Evolutionary conservation across 1,140 invertebrate species (phyloP).

Genomic region (Ceratoteleas bidentatus): DNA sequence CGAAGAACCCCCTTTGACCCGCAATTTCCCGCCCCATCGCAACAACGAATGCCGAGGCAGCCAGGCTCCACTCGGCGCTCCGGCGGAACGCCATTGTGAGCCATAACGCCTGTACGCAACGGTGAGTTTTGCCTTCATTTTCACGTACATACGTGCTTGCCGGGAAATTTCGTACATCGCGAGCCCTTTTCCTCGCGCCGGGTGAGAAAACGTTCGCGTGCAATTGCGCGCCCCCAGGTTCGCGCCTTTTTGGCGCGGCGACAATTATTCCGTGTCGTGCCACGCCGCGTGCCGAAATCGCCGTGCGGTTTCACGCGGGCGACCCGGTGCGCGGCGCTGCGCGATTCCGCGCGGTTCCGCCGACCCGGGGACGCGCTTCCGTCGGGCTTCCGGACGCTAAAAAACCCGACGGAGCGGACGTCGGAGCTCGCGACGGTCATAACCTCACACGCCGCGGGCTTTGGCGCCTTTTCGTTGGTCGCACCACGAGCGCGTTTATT

Average conservation of each 20-base stretch:
- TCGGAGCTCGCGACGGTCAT: no score
- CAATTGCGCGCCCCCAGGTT: no score
- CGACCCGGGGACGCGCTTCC: neutral
- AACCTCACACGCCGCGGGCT: no score
- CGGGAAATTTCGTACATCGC: slow-evolving; percentile 81
- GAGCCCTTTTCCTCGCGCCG: slow-evolving; percentile 72
- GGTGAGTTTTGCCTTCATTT: slow-evolving; percentile 85
- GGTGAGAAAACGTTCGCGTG: slow-evolving; percentile 49
- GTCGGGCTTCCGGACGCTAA: neutral
- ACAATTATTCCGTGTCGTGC: slow-evolving; percentile 17
- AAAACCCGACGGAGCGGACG: no score
- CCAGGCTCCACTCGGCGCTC: slow-evolving; percentile 76
- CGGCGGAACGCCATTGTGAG: slow-evolving; percentile 89
- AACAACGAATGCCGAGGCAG: slow-evolving; percentile 66
- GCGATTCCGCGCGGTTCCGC: no score
- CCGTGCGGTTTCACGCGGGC: no score
- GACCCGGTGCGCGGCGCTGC: neutral
- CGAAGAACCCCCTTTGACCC: neutral
- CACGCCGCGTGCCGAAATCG: slow-evolving; percentile 25
- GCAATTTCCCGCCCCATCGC: neutral
- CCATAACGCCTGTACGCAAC: slow-evolving; percentile 86
- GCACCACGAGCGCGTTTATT: no score
- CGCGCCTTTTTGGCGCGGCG: slow-evolving; percentile 70
- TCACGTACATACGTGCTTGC: slow-evolving; percentile 85
- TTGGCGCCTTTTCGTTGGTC: no score